Base-by-base conservation (phyloP, 2,888 invertebrate genomes). In the Tuta absoluta region DNA sequence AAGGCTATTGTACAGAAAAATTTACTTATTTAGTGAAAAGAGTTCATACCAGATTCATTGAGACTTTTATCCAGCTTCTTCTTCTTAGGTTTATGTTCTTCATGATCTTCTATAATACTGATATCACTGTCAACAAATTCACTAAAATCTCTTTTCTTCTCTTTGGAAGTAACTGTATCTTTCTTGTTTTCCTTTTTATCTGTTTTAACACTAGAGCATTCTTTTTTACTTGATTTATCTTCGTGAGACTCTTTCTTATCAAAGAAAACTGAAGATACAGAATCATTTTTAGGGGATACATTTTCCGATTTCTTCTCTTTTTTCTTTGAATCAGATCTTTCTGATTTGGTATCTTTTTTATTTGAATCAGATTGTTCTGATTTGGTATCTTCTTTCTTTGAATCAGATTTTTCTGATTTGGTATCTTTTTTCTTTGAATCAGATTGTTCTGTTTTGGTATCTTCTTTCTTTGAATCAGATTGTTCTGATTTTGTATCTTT, bases 1-100 rank as follows among this genome's bases (percentile, higher is more conserved):
- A n/a, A n/a, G n/a, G n/a, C n/a, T n/a, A n/a, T n/a, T n/a, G n/a
- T n/a, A n/a, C n/a, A n/a, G n/a, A n/a, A n/a, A n/a, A n/a, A n/a
- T n/a, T n/a, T n/a, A n/a, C n/a, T 41, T 41, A 14, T 14, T 38
- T 5, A 38, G 8, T 38, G 38, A 2, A 14, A 14, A 41, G 41
- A 1, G 14, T 45, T 17, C 69, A 53, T 75, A 91, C 91, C 87
- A 68, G 90, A 89, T 64, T 88, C 86, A 81, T 90, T 90, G 0
- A 87, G 75, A 60, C 83, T 85, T 63, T 78, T 81, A 65, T 87
- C 81, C n/a, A 75, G 56, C 68, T 78, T 81, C 51, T 76, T 72
- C 69, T 76, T 65, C 24, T 78, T 79, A 48, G 68, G 67, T 33
- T 75, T 76, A 1, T 66, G 63, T 62, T 67, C 68, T 45, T 69